Evolutionary conservation across 2,113 vertebrate species (phyloP), one percentile per base, ranked within the genome.

Genomic region (Gobius niger): DNA sequence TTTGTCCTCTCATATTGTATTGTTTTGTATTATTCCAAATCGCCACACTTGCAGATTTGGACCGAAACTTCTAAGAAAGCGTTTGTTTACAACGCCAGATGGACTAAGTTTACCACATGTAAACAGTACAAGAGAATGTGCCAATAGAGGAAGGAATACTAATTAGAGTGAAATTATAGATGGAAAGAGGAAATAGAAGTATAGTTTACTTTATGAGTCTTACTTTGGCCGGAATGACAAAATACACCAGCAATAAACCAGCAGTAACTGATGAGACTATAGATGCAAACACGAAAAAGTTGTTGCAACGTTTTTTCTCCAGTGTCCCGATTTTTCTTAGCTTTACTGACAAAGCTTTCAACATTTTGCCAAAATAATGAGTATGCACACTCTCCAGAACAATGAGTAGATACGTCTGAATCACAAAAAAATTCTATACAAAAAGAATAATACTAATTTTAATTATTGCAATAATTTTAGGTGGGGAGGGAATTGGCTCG

Each of bases 1-100:
- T 18, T 15, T 42, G 19, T 42, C 54, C 53, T 14, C 34, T 67
- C 4, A 68, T 52, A 0, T 64, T 75, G 54, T 34, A 64, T 46
- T 5, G 11, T 68, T 72, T 60, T n/a, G 24, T 34, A 34, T 63
- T 63, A 65, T 75, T 59, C 44, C 57, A 67, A 75, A 61, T 69
- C 44, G 73, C 47, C 40, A 68, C 10, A 47, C 12, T 40, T 44
- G 16, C 7, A n/a, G 47, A 24, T 64, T 77, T 51, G 72, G 66
- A 75, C 72, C 71, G 77, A 40, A 73, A 51, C 63, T 49, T 82
- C 47, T 60, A 56, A 76, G 44, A 49, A 51, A 47, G 65, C 54
- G 24, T 77, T 19, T 71, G 24, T 78, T 70, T 77, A 44, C n/a
- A 77, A 66, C 67, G 5, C 41, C 63, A 71, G 51, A 70, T 75